Base-by-base conservation (phyloP, 2,888 invertebrate species). In the Tinea pellionella region DNA sequence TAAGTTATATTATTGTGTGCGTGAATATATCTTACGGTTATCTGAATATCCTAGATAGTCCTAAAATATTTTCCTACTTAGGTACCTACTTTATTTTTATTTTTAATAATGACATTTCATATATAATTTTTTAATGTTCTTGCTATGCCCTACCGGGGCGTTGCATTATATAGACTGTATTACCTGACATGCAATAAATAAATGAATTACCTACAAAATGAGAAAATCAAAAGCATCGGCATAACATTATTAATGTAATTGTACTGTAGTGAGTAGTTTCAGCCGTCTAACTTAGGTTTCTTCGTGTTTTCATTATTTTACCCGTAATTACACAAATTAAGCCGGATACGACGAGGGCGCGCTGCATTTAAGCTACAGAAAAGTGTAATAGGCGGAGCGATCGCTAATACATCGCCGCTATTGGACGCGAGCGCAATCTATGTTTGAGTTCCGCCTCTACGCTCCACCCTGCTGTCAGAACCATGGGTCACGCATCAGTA, bases 321-420 rank as follows among this genome's bases (percentile, higher is more conserved):
- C 53, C n/a, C 53, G 74, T 80, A 84, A 84, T 85, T 83, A 84
- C 77, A 77, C 78, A 81, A 80, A 84, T 81, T 75, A 80, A 68
- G 73, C 70, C 6, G 24, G 24, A 24, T 74, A 76, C 70, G 69
- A 69, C 43, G 15, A 12, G 59, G 62, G 51, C 30, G 51, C 18
- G 55, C 24, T 30, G 30, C 55, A 29, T n/a, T n/a, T 16, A 29
- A 57, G 57, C n/a, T 29, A 30, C 4, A 11, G 57, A 13, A 29
- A 41, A 18, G 42, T 12, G 11, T 19, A 19, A 9, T 11, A 41
- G 59, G 42, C 53, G 53, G 53, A 24, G 53, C 53, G n/a, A 24
- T 8, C n/a, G 47, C 47, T 9, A 37, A 57, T n/a, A 62, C 60
- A 42, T 58, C 60, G 62, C 62, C 62, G 66, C 66, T 63, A 85